phyloP scores from a whole-genome alignment of 1,140 invertebrate species.

The Drosophila pruinosa region DNA sequence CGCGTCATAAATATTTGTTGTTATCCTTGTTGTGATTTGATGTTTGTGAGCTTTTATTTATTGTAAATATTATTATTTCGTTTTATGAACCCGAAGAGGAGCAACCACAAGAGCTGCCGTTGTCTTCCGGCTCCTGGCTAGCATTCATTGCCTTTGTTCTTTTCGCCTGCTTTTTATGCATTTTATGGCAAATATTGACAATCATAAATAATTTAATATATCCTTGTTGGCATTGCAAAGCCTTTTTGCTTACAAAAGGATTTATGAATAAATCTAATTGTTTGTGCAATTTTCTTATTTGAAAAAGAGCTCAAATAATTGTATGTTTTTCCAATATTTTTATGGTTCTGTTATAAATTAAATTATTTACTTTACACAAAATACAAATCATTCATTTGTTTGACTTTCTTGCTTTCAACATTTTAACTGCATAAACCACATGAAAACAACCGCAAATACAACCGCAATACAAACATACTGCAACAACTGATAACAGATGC shows the following conservation, averaged over 20 bases:
- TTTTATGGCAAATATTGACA: constrained; percentile 48
- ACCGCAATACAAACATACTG: constrained; percentile 17
- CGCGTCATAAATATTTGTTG: constrained; percentile 48
- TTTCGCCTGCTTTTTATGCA: constrained; percentile 28
- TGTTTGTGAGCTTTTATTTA: constrained; percentile 46
- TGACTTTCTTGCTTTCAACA: not conserved
- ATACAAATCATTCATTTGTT: too few relatives aligned
- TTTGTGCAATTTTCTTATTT: constrained; percentile 1
- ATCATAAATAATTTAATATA: constrained; percentile 57
- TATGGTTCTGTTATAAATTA: not conserved
- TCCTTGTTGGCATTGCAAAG: constrained; percentile 26
- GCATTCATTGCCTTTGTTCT: not conserved
- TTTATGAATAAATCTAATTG: constrained; percentile 44
- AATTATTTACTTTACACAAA: not conserved
- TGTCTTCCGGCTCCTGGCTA: not conserved
- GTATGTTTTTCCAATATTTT: not conserved
- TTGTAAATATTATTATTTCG: constrained; percentile 47
- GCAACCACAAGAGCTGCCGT: not conserved
- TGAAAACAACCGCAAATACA: constrained; percentile 33
- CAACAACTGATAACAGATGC: constrained; percentile 7
- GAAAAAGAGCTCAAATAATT: not conserved
- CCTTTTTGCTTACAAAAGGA: constrained; percentile 6
- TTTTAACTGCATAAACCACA: constrained; percentile 21
- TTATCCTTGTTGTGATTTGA: constrained; percentile 44
- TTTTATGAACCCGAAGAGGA: constrained; percentile 20